Base-by-base conservation (phyloP, 2,888 invertebrate species). In the Isotomurus palustris region DNA sequence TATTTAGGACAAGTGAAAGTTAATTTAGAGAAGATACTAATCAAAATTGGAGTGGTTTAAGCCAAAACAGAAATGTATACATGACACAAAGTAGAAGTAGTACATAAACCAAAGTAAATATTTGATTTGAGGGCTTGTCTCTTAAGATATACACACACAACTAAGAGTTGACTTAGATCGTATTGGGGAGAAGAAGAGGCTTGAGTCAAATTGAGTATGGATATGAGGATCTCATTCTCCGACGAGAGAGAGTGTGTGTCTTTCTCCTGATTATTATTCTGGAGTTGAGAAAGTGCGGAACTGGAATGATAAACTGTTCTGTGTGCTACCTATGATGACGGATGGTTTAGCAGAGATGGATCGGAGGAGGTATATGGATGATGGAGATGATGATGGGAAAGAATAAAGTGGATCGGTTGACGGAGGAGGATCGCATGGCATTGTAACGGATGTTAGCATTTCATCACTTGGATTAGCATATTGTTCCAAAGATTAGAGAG, bases 381-480 rank as follows among this genome's bases (percentile, higher is more conserved):
- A 32, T 32, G 14, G 32, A 8, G 14, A 32, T 32, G 14, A 8
- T 32, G 14, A 32, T 32, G 32, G 32, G 32, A 32, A 32, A 32
- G 32, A 10, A 14, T 32, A 14, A 19, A 21, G 25, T 17, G 40
- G 8, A 17, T 6, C 8, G 17, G 40, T 10, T 19, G 17, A n/a
- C 6, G 40, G 8, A 21, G 43, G 22, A 3, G 25, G 8, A 43
- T 14, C 12, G 21, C 21, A 21, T 43, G 22, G 43, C 10, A n/a
- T 40, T 10, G 40, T 12, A 19, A 6, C 17, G 12, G 43, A 24
- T 45, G 45, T 45, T 45, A 45, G 29, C 45, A 45, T 45, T 25
- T 45, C 45, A 45, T 45, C 45, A 14, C n/a, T 10, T 21, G n/a
- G 12, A 45, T 45, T 45, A 28, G 27, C 45, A 45, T 45, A 45